Base-by-base conservation (phyloP, 2,888 invertebrate genomes). In the Apodemia mormo region DNA sequence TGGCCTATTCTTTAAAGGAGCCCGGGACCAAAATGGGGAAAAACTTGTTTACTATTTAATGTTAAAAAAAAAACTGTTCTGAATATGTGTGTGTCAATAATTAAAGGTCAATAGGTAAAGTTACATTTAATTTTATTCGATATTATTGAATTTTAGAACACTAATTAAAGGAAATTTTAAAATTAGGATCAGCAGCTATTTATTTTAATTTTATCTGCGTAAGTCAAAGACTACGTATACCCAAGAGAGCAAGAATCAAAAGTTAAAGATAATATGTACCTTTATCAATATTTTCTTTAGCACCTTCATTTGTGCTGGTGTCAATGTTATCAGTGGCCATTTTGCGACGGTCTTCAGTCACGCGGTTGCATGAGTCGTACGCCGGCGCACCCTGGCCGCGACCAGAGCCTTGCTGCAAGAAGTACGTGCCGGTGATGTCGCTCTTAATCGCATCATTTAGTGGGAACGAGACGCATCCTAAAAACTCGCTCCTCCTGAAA, bases 391-490 rank as follows among this genome's bases (percentile, higher is more conserved):
- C 78, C 79, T 81, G 81, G 78, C 81, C 80, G 77, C 83, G 81
- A 76, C 82, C 82, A 76, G 81, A 79, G 77, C 83, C 79, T 77
- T 82, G 81, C 82, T 96, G 95, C 80, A 97, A 94, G 86, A 95
- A 96, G 91, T 95, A 97, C 79, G 96, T 95, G 80, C 97, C 97
- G 80, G 92, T 81, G 81, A 90, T 85, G 83, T 94, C 94, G 93
- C 94, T 96, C 95, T 95, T 95, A 90, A 96, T 94, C 79, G 96
- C 96, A 94, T 97, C 95, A 90, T 96, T 96, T 81, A 98, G 94
- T 80, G 97, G 96, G 93, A 98, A 97, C 89, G 97, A 97, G 96
- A 97, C 96, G 91, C 98, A 98, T 94, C 98, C 98, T 92, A 98
- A 94, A 91, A 98, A 97, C 93, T 98, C 98, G 94, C 97, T 98